Conservation (phyloP, 2,888 invertebrate genomes). For the Himalopsyche tibetana region DNA sequence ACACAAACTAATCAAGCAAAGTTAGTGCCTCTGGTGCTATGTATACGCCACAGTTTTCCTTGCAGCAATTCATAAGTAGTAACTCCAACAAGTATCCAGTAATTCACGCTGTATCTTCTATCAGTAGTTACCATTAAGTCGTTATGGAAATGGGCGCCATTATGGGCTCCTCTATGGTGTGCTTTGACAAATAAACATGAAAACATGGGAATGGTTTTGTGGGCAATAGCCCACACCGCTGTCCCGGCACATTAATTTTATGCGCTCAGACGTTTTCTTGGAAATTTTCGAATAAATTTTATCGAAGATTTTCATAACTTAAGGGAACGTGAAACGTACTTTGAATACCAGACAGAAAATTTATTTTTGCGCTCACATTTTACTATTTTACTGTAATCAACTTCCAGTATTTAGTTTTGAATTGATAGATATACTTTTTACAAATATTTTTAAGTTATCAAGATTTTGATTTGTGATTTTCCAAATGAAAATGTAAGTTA, state of each 20-base stretch:
- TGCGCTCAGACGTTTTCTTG: not conserved
- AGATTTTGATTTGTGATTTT: too few species aligned
- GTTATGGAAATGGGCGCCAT: constrained; percentile 62
- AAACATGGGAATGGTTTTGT: constrained; percentile 34
- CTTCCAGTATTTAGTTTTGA: too few species aligned
- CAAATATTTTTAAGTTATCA: too few species aligned
- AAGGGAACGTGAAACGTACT: too few species aligned
- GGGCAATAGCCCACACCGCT: constrained; percentile 9
- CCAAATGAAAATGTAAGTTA: too few species aligned
- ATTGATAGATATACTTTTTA: too few species aligned
- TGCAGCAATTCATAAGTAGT: constrained; percentile 6
- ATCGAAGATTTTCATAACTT: not conserved
- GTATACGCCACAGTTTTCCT: constrained; percentile 4
- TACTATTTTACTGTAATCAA: too few species aligned
- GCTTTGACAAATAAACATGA: constrained; percentile 37
- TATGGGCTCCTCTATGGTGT: constrained; percentile 42
- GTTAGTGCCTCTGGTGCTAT: not conserved
- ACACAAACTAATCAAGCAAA: not conserved
- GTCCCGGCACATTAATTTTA: not conserved
- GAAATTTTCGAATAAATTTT: not conserved
- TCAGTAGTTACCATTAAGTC: constrained; percentile 64
- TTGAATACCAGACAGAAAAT: too few species aligned
- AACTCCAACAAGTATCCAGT: constrained; percentile 61
- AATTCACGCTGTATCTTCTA: constrained; percentile 61
- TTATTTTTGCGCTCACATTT: too few species aligned